Evolutionary conservation across 2,113 vertebrate genomes (phyloP), one percentile per base, ranked within the genome.

Genomic region (Lepus americanus): DNA sequence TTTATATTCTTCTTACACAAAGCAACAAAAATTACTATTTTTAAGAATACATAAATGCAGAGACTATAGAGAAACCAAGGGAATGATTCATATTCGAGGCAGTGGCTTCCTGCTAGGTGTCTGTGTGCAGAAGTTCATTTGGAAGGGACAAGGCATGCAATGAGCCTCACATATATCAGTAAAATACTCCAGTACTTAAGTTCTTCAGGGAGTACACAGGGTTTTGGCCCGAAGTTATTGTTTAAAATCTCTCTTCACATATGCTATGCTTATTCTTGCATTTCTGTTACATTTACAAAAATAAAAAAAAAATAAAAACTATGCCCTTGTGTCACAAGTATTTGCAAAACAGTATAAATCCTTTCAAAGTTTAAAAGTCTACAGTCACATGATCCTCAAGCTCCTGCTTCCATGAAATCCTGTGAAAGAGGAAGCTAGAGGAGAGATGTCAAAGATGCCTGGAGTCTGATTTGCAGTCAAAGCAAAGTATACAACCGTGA

Each of bases 331-430:
- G 53, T 61, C 39, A 25, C 36, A 13, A 92, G 29, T 74, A 36
- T 80, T 76, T 92, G 90, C 25, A 95, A 92, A 94, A 31, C 49
- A 64, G 14, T 5, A 44, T 31, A 93, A 70, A 80, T 29, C n/a
- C 27, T 64, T 74, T n/a, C 14, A 61, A 5, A 17, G 12, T n/a
- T 87, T 69, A 36, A 87, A 87, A n/a, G 14, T 13, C 8, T 29
- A 33, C 6, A 44, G 27, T 6, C 9, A 51, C 33, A 64, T 12
- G 31, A 44, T n/a, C 6, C 1, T 64, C 19, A 39, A 23, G 17
- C 3, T 16, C 69, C 17, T 73, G 39, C 22, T 73, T 72, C 20
- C 39, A 49, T 10, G 55, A 92, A 80, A 51, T n/a, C 6, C 36
- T 74, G 55, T 59, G 14, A 59, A 59, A 59, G 55, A 59, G 19